phyloP scores from a whole-genome alignment of 2,888 invertebrate species.

The Oligia fasciuncula region DNA sequence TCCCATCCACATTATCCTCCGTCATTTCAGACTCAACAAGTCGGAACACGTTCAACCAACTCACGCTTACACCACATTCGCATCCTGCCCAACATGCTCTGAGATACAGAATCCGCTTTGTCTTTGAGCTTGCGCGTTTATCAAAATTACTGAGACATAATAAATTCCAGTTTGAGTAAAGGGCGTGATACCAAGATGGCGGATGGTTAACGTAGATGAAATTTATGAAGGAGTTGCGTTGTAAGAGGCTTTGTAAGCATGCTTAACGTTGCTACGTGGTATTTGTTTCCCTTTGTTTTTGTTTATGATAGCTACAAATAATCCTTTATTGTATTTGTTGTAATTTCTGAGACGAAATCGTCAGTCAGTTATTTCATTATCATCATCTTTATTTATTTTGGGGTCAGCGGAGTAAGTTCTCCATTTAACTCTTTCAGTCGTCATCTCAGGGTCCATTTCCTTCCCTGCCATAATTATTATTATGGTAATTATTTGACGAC shows the following conservation, averaged over 20 bases:
- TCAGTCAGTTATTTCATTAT: neutral
- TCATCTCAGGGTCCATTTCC: neutral
- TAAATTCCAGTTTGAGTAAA: constrained; percentile 64
- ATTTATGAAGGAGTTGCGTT: constrained; percentile 48
- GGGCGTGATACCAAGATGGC: constrained; percentile 47
- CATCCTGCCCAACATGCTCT: constrained; percentile 49
- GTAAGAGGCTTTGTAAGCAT: constrained; percentile 42
- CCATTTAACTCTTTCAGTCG: neutral
- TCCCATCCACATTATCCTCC: neutral
- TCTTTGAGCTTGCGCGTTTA: constrained; percentile 60
- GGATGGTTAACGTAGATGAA: constrained; percentile 49
- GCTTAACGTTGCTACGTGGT: constrained; percentile 19
- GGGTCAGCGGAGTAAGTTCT: neutral
- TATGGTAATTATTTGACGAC: neutral
- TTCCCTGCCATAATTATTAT: neutral
- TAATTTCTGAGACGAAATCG: neutral
- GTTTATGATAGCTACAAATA: neutral
- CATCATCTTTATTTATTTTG: neutral
- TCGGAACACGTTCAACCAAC: constrained; percentile 48
- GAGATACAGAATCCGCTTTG: constrained; percentile 59
- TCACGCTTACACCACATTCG: constrained; percentile 31
- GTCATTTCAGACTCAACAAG: constrained; percentile 43
- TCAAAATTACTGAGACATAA: constrained; percentile 66
- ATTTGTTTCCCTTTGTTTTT: constrained; percentile 26
- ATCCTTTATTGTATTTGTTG: neutral